Conservation (phyloP, 2,797 vertebrate genomes). For the Octomys mimax region DNA sequence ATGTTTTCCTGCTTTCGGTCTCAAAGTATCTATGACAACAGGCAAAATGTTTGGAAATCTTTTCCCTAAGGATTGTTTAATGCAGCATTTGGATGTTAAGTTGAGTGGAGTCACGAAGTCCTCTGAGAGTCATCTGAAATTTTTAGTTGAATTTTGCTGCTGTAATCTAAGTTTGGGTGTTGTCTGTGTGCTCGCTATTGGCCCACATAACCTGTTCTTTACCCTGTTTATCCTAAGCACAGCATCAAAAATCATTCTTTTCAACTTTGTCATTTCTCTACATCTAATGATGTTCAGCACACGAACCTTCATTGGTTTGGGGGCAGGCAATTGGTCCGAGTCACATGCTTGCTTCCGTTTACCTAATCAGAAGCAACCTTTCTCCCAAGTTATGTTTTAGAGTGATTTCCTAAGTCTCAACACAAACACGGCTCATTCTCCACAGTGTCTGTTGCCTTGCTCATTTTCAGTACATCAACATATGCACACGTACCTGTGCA, state of each 20-base stretch:
- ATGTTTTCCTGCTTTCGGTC: constrained; percentile 63
- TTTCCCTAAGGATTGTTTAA: constrained; percentile 60
- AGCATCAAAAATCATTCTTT: background rate
- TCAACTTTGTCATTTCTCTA: background rate
- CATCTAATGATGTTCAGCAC: background rate
- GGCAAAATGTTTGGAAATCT: constrained; percentile 72
- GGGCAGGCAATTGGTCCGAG: background rate
- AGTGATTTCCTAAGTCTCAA: background rate
- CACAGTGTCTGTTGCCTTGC: background rate
- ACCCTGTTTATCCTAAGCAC: constrained; percentile 15
- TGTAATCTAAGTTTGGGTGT: background rate
- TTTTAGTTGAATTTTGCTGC: constrained; percentile 59
- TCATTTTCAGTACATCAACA: constrained; percentile 17
- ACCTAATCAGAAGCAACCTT: constrained; percentile 9
- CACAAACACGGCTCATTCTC: background rate
- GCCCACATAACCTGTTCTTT: constrained; percentile 4
- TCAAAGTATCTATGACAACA: constrained; percentile 80
- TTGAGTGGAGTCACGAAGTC: constrained; percentile 35
- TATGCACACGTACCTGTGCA: background rate
- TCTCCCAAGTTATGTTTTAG: constrained; percentile 23
- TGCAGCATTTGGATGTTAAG: constrained; percentile 57
- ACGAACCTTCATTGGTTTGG: background rate
- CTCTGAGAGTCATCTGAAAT: constrained; percentile 31
- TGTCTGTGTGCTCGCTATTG: background rate
- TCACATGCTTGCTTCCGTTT: constrained; percentile 41